A percentile compares a stretch with the other conserved stretches of the same genome.
Conservation (phyloP, 2,797 vertebrate genomes). For the Acrossocheilus wenchowensis region DNA sequence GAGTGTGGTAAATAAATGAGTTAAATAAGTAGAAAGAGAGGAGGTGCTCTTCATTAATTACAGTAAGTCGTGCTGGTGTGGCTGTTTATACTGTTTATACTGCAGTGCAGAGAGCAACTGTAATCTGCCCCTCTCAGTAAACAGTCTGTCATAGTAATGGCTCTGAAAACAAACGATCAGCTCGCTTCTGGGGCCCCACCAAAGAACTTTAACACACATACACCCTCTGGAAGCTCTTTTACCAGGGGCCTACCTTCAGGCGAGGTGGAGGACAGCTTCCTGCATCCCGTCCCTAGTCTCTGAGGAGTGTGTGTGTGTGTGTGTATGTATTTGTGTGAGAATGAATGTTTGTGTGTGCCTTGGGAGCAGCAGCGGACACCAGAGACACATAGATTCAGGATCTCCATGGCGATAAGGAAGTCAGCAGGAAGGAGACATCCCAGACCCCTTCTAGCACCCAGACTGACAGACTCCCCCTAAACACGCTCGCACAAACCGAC, state of each 20-base stretch:
- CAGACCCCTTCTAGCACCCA: conserved; percentile 69
- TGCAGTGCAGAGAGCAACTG: conserved; percentile 74
- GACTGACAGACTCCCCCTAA: conserved; percentile 62
- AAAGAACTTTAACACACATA: conserved; percentile 56
- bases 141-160: conserved; percentile 81
- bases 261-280: conserved; percentile 50
- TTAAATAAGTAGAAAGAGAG: neutral
- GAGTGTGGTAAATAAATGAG: neutral
- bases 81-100: conserved; percentile 62
- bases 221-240: conserved; percentile 47
- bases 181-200: conserved; percentile 50
- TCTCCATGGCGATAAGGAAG: conserved; percentile 76
- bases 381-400: conserved; percentile 70
- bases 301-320: conserved; percentile 38
- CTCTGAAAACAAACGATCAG: conserved; percentile 76
- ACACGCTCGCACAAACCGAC: conserved; percentile 36
- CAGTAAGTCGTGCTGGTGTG: conserved; percentile 43
- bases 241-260: conserved; percentile 47
- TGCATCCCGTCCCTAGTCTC: conserved; percentile 49
- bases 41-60: conserved; percentile 59
- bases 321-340: conserved; percentile 41
- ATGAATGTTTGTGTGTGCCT: conserved; percentile 54
- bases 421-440: conserved; percentile 79
- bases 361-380: conserved; percentile 62
- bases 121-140: conserved; percentile 77